Base-by-base conservation (phyloP, 1,140 invertebrate genomes). In the Euborellia annulipes region DNA sequence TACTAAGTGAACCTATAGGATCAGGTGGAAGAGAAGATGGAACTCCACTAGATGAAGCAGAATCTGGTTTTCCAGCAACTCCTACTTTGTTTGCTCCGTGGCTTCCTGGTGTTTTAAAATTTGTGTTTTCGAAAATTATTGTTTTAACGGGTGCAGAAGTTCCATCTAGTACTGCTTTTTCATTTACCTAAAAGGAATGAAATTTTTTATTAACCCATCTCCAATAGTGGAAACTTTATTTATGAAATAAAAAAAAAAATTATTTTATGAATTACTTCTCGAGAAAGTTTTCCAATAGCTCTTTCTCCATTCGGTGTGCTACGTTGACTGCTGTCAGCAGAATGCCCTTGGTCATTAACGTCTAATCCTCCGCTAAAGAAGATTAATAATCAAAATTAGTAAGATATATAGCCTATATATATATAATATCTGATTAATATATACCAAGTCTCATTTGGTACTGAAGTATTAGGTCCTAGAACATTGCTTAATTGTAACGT, bases 121-220 rank as follows among this genome's bases (percentile, higher is more conserved):
- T 90, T 0, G 85, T 90, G 61, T 91, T 91, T 59, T 91, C 88
- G 59, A 91, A 91, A 46, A 91, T 88, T 27, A 91, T 80, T 0
- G 86, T 91, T 57, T 87, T 81, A 13, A 89, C 83, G 1, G 85
- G 82, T 1, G 82, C 73, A 3, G 78, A 79, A 0, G 77, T 70
- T 4, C 78, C 78, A 59, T 85, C 81, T n/a, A 76, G 57, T 17
- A 76, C 68, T 43, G 68, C 68, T 54, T 69, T 72, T n/a, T 74
- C 71, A 20, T 58, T 42, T 46, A 63, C 58, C 67, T 72, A 52
- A 50, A 55, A 41, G 22, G 43, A 30, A 45, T 20, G 2, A 41
- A 21, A 3, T 18, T 17, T 13, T 20, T 41, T 41, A 41, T 1
- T 7, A 37, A 13, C 7, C 23, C 13, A 3, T n/a, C 1, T 37